Percentiles rank a stretch among this genome's conserved stretches.
These are phyloP conservation scores for Mythimna albipuncta DNA, from an alignment of 2,888 invertebrate genomes.

Conservation along the genomic window DNA sequence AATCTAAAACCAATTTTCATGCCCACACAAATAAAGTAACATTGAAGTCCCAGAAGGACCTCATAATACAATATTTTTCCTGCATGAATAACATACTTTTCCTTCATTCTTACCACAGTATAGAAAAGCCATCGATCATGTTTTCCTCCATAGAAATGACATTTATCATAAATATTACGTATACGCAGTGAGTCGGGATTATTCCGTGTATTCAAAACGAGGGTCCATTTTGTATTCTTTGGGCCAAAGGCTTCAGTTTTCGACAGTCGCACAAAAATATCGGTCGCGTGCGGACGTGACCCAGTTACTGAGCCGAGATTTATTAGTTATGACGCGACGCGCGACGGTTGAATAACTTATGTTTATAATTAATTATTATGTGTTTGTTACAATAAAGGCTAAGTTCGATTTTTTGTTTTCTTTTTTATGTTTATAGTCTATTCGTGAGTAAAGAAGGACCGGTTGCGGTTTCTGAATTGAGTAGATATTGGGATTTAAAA, in stretches of 20 bases:
- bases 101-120: slow-evolving; percentile 21
- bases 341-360: slow-evolving; percentile 22
- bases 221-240: slow-evolving; percentile 54
- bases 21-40: slow-evolving; percentile 13
- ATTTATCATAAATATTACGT: slow-evolving; percentile 52
- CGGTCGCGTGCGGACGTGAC: slow-evolving; percentile 52
- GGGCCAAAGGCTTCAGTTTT: slow-evolving; percentile 33
- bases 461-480: too few relatives aligned
- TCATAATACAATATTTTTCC: slow-evolving; percentile 16
- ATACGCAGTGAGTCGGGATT: slow-evolving; percentile 31
- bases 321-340: slow-evolving; percentile 34
- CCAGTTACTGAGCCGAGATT: slow-evolving; percentile 44
- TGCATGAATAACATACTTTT: slow-evolving; percentile 34
- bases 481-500: too few relatives aligned
- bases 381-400: slow-evolving; percentile 3
- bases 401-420: background rate
- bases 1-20: background rate
- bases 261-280: slow-evolving; percentile 44
- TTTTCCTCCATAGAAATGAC: slow-evolving; percentile 36
- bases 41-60: slow-evolving; percentile 11
- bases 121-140: slow-evolving; percentile 55
- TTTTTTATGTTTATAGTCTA: background rate
- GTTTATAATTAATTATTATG: slow-evolving; percentile 17
- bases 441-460: background rate
- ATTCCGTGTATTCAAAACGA: slow-evolving; percentile 56